Percentiles rank a stretch among this genome's conserved stretches.
Evolutionary conservation across 2,888 invertebrate genomes (phyloP).

Genomic region (Cataglyphis altisquamis): DNA sequence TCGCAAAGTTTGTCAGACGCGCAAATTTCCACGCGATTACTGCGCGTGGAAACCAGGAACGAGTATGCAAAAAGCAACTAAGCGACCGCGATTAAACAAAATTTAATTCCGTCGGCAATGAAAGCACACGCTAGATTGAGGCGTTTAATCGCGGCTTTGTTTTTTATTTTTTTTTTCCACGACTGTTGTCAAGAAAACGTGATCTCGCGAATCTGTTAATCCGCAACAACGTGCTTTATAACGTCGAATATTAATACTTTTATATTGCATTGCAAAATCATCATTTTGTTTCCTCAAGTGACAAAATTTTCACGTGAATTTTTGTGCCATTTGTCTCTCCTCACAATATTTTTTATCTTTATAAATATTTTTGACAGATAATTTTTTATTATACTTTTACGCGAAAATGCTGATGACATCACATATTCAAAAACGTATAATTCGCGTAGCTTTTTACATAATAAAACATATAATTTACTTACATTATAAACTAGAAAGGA

Average conservation of each 20-base stretch:
- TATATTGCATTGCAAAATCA: conserved; percentile 22
- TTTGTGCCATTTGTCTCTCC: background rate
- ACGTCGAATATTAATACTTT: conserved; percentile 1
- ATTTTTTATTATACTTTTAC: background rate
- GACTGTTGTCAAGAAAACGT: background rate
- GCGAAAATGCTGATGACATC: background rate
- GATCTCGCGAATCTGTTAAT: conserved; percentile 39
- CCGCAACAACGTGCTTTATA: conserved; percentile 3
- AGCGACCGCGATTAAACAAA: conserved; percentile 48
- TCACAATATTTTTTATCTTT: background rate
- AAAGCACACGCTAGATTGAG: conserved; percentile 2
- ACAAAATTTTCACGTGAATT: background rate
- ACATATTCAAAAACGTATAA: background rate
- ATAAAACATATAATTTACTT: background rate
- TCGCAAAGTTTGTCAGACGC: conserved; percentile 31
- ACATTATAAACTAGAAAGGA: background rate
- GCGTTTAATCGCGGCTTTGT: background rate
- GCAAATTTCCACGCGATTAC: conserved; percentile 35
- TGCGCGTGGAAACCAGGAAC: background rate
- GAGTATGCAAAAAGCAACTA: conserved; percentile 12
- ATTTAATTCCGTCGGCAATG: conserved; percentile 45
- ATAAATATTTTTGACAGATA: background rate
- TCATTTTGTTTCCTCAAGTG: background rate
- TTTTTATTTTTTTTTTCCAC: conserved; percentile 4
- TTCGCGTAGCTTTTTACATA: background rate